These are phyloP conservation scores for Atopsyche davidsoni DNA, from an alignment of 1,140 invertebrate species.

Conservation along the genomic window DNA sequence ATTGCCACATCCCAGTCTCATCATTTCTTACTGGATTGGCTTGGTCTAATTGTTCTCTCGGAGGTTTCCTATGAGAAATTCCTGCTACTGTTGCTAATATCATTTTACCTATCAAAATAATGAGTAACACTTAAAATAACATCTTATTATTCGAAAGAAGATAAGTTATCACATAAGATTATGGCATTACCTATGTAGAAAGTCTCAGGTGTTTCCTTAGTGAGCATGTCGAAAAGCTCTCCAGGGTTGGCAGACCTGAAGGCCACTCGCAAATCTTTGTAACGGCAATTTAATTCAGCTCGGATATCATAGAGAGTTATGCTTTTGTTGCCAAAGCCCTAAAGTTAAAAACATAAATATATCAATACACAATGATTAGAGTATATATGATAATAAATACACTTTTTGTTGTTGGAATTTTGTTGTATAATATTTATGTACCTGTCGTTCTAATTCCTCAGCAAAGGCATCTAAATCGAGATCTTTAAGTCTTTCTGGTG, in stretches of 20 bases:
- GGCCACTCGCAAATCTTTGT: constrained; percentile 84
- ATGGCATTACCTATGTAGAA: constrained; percentile 77
- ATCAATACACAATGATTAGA: too few species aligned
- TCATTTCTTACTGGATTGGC: constrained; percentile 93
- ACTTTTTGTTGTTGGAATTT: constrained; percentile 4
- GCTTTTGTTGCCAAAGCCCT: constrained; percentile 90
- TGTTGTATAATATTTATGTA: constrained; percentile 29
- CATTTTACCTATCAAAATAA: constrained; percentile 52
- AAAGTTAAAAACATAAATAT: constrained; percentile 9
- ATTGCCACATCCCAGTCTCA: constrained; percentile 92
- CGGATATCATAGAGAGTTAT: constrained; percentile 97
- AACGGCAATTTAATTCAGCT: constrained; percentile 90
- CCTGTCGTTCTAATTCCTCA: constrained; percentile 91
- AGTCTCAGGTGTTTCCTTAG: constrained; percentile 93
- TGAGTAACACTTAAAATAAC: not conserved
- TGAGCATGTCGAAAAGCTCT: constrained; percentile 90
- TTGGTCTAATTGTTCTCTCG: constrained; percentile 88
- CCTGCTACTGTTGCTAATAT: constrained; percentile 68
- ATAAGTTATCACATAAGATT: not conserved
- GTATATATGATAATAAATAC: too few species aligned
- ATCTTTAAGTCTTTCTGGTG: constrained; percentile 92
- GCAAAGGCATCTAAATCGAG: constrained; percentile 98
- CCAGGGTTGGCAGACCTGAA: constrained; percentile 77
- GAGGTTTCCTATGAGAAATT: constrained; percentile 81
- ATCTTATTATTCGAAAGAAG: not conserved